Conservation (phyloP, 2,113 vertebrate species). For the Gasterosteus nipponicus region DNA sequence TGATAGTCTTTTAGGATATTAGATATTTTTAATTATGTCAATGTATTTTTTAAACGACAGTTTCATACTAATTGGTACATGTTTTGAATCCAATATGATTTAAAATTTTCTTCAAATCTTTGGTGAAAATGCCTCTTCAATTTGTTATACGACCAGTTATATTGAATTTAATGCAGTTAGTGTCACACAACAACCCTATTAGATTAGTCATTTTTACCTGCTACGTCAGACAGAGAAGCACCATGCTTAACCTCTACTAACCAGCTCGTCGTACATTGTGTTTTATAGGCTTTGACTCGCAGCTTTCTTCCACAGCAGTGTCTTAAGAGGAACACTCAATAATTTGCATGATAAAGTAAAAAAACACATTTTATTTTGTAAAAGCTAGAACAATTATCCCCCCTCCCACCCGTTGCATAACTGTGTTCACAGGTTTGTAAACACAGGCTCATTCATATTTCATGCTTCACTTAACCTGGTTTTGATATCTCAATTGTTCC, state of each 20-base stretch:
- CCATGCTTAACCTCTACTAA: conserved; percentile 49
- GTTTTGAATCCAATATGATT: conserved; percentile 22
- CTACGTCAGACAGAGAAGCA: conserved; percentile 55
- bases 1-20: neutral
- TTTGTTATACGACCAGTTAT: conserved; percentile 31
- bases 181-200: conserved; percentile 46
- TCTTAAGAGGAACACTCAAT: conserved; percentile 21
- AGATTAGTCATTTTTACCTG: conserved; percentile 64
- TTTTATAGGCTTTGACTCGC: conserved; percentile 42
- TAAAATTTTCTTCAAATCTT: neutral
- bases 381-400: conserved; percentile 28
- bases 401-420: conserved; percentile 25
- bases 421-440: conserved; percentile 46
- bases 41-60: neutral
- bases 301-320: conserved; percentile 12
- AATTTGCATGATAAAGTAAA: conserved; percentile 17
- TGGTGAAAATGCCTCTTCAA: conserved; percentile 26
- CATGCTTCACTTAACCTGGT: conserved; percentile 60
- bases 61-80: conserved; percentile 11
- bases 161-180: conserved; percentile 32
- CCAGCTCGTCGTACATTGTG: conserved; percentile 59
- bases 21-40: neutral
- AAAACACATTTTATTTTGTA: neutral
- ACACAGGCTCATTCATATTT: conserved; percentile 47
- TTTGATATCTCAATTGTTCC: conserved; percentile 57